Base-by-base conservation (phyloP, 2,888 invertebrate species). In the Andricus quercusramuli region DNA sequence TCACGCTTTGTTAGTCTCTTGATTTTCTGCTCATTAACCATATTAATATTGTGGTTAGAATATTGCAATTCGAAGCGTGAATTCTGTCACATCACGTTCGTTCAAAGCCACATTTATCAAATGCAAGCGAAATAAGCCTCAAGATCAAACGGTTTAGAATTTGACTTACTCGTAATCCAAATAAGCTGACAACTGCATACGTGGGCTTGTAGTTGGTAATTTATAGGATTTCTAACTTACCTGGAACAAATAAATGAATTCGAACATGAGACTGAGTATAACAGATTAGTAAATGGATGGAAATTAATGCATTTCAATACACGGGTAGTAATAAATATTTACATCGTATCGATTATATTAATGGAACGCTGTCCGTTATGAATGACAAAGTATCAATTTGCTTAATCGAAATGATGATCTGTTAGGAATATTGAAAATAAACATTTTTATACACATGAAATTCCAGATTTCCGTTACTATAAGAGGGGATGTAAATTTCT, bases 11-110 rank as follows among this genome's bases (percentile, higher is more conserved):
- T 70, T 70, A 70, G 29, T 29, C 25, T 56, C 74, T 74, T 37
- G 74, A 32, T 74, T 74, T 70, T 51, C 70, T 70, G 70, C 70
- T 70, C 70, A 70, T 70, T 70, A 70, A 70, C 51, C 51, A 51
- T 70, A 51, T 70, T 70, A 70, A 70, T 51, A 51, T 25, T 29
- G 51, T 51, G 70, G 47, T 70, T 70, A 56, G 56, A 51, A 56
- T 56, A 56, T 74, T 56, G 32, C 56, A 74, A 32, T 37, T 37
- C 20, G 32, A 74, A 74, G 56, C 74, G 74, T 74, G 32, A 74
- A 74, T 74, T n/a, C n/a, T 56, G 32, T 74, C 74, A 74, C 51
- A 74, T 56, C 56, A 37, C 74, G 56, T 74, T 74, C 56, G n/a
- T 22, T 32, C 56, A n/a, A 56, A 32, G 74, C 56, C 32, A 32